phyloP scores from a whole-genome alignment of 2,113 vertebrate species.

The Gasterosteus aculeatus region DNA sequence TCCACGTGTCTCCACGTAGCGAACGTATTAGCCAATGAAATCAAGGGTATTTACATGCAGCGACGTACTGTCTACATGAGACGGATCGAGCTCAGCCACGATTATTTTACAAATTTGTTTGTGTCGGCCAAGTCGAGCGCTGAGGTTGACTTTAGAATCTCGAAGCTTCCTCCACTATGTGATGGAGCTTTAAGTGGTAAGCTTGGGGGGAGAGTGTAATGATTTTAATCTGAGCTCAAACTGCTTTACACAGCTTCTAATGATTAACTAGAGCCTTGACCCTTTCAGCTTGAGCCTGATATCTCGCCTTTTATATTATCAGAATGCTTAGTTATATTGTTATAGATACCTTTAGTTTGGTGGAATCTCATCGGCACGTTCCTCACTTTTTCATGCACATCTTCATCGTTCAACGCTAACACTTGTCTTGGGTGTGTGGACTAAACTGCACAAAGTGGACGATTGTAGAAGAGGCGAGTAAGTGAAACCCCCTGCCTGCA shows the following conservation, averaged over 20 bases:
- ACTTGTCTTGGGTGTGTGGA: conserved; percentile 25
- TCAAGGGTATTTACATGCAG: not conserved
- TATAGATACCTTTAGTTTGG: not conserved
- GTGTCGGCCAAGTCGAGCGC: conserved; percentile 6
- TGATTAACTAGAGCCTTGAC: conserved; percentile 31
- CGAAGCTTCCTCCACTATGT: conserved; percentile 12
- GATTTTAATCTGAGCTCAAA: conserved; percentile 44
- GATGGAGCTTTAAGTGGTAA: conserved; percentile 36
- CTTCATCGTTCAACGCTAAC: conserved; percentile 30
- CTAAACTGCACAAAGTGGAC: conserved; percentile 6
- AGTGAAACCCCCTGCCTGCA: conserved; percentile 35
- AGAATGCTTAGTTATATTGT: not conserved
- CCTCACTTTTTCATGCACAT: conserved; percentile 28
- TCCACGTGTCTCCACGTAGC: conserved; percentile 12
- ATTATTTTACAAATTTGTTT: not conserved
- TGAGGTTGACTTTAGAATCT: conserved; percentile 16
- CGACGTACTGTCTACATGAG: not conserved
- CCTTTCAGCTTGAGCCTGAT: not conserved
- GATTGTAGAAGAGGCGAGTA: conserved; percentile 18
- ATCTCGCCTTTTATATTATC: conserved; percentile 8
- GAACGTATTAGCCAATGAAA: not conserved
- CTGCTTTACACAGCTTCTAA: conserved; percentile 32
- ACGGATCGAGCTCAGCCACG: not conserved
- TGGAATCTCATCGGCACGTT: conserved; percentile 8
- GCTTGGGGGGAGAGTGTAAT: conserved; percentile 24